phyloP scores from a whole-genome alignment of 2,797 vertebrate species.

The Poeciliopsis paucimaculata region DNA sequence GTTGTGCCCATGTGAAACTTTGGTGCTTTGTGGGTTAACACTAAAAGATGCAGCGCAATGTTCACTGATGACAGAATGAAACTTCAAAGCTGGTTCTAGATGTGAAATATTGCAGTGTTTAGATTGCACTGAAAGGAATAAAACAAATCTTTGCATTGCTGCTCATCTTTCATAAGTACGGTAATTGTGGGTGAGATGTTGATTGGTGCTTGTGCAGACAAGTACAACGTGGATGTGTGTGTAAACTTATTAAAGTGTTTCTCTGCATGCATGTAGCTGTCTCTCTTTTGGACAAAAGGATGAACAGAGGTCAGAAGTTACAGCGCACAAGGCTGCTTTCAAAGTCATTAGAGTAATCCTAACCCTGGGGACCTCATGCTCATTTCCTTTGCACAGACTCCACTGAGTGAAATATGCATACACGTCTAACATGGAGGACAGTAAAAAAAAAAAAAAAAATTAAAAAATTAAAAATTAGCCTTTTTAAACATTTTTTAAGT shows the following conservation, averaged over 20 bases:
- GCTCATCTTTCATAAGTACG: constrained; percentile 27
- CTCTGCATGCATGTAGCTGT: constrained; percentile 5
- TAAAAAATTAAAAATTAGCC: background rate
- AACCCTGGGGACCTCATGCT: constrained; percentile 71
- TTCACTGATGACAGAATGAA: constrained; percentile 48
- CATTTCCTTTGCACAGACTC: constrained; percentile 76
- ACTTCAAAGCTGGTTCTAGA: constrained; percentile 27
- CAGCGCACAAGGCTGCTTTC: constrained; percentile 64
- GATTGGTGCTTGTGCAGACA: constrained; percentile 18
- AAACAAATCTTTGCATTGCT: constrained; percentile 24
- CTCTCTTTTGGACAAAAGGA: constrained; percentile 59
- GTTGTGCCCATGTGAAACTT: constrained; percentile 51
- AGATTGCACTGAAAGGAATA: constrained; percentile 25
- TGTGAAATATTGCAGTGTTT: constrained; percentile 24
- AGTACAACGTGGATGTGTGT: constrained; percentile 4
- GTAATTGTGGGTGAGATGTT: constrained; percentile 18
- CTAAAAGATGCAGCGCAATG: constrained; percentile 35
- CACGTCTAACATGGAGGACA: constrained; percentile 56
- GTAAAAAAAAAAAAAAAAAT: background rate
- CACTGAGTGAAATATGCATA: constrained; percentile 65
- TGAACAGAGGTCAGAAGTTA: constrained; percentile 77
- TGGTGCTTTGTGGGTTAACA: constrained; percentile 36
- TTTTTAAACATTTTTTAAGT: background rate
- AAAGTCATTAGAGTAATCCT: constrained; percentile 82
- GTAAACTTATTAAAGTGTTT: constrained; percentile 17